Percentiles rank a stretch among this genome's conserved stretches.
Evolutionary conservation across 2,888 invertebrate species (phyloP).

Genomic region (Lottia gigantea): DNA sequence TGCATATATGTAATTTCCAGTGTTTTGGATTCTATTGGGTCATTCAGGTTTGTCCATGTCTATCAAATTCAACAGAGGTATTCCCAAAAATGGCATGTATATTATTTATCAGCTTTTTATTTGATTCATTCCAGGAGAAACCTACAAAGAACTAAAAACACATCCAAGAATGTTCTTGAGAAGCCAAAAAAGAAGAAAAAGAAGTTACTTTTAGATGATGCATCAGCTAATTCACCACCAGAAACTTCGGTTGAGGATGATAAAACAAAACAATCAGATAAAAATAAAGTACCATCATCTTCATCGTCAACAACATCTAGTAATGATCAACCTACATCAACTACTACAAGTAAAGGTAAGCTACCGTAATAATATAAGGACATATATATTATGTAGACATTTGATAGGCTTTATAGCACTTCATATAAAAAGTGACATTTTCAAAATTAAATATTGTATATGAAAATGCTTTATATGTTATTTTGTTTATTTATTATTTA

Average conservation of each 20-base stretch:
- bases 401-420: too few species aligned
- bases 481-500: conserved; percentile 15
- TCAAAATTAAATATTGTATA: background rate
- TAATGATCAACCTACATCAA: too few species aligned
- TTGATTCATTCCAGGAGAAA: background rate
- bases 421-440: background rate
- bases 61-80: too few species aligned
- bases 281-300: too few species aligned
- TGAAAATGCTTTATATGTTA: background rate
- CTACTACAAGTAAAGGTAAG: background rate
- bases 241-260: background rate
- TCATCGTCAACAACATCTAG: too few species aligned
- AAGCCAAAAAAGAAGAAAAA: conserved; percentile 48
- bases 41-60: too few species aligned
- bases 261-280: background rate
- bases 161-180: conserved; percentile 41
- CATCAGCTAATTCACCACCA: conserved; percentile 13
- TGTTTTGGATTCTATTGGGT: too few species aligned
- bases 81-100: background rate
- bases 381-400: background rate
- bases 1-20: too few species aligned
- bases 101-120: background rate
- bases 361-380: background rate
- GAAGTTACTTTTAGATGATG: conserved; percentile 34
- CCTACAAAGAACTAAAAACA: background rate